Evolutionary conservation across 2,888 invertebrate genomes (phyloP).

Genomic region (Meteorus cinctellus): DNA sequence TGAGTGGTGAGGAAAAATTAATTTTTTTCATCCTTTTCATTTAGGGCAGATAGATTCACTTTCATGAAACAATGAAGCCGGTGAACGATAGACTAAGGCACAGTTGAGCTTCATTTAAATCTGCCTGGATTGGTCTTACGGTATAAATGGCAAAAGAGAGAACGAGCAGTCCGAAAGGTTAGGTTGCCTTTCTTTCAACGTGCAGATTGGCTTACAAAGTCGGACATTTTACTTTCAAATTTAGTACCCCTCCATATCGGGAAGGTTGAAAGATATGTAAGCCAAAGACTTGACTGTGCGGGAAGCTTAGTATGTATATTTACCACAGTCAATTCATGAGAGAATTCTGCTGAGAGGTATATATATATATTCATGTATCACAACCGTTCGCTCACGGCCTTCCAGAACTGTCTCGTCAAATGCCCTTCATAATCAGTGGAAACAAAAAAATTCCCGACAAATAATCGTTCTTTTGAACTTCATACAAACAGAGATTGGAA

Average conservation of each 20-base stretch:
- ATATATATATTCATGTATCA: no score
- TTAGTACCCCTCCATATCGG: conserved; percentile 61
- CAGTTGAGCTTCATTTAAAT: conserved; percentile 63
- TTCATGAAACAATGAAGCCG: conserved; percentile 53
- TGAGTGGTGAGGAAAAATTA: conserved; percentile 7
- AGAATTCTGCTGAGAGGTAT: no score
- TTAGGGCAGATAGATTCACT: conserved; percentile 43
- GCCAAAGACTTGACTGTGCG: conserved; percentile 65
- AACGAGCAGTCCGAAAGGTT: conserved; percentile 3
- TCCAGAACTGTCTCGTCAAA: no score
- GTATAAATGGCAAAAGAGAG: conserved; percentile 12
- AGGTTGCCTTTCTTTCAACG: conserved; percentile 60
- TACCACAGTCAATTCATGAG: neutral
- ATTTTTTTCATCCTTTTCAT: conserved; percentile 18
- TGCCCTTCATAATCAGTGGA: no score
- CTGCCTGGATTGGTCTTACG: conserved; percentile 64
- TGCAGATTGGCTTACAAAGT: conserved; percentile 67
- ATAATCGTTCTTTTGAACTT: no score
- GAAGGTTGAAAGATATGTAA: conserved; percentile 58
- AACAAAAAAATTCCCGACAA: no score
- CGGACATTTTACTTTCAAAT: conserved; percentile 71
- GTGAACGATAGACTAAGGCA: conserved; percentile 44
- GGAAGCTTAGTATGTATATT: conserved; percentile 59
- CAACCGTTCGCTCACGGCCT: no score
- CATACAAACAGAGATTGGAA: no score